Evolutionary conservation across 2,113 vertebrate genomes (phyloP), one percentile per base, ranked within the genome.

Genomic region (Nesogale talazaci): DNA sequence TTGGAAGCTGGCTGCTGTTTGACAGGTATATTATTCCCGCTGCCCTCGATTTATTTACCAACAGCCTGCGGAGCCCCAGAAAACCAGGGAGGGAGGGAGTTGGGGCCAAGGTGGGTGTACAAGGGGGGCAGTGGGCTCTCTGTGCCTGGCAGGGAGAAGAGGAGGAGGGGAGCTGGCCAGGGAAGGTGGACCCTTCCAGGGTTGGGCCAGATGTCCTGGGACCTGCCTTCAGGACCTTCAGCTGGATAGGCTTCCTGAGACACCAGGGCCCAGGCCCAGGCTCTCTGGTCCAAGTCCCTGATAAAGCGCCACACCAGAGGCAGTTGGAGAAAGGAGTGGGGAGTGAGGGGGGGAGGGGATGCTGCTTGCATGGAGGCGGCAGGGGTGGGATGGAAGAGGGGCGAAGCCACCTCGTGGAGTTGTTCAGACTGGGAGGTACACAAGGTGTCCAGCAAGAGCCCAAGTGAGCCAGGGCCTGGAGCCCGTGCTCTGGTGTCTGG

Each of bases 1-100:
- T 92, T 95, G 97, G 96, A 96, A 97, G 96, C 96, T 85, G 42
- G 3, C 91, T 97, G 95, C 34, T 97, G 93, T 95, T 95, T 97
- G 97, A 96, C 96, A 97, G 97, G 97, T 97, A 87, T 97, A 93
- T 98, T 98, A 97, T 97, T 98, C 96, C 94, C 67, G n/a, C 93
- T 96, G 96, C 96, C 96, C 97, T 97, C 20, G 65, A 95, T 96
- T 97, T 98, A 97, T 97, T 97, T 97, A 97, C 94, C 94, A 96
- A 94, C 94, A 95, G 91, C 82, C 36, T 36, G 70, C 56, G 15
- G 42, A 84, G 95, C 56, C 92, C 93, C 5, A 69, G 78, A 16
- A 77, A 77, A 29, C 61, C 92, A 83, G 88, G 77, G 75, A 15
- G 91, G 92, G 86, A 83, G 80, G 80, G 12, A 34, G 72, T 95